A percentile compares a stretch with the other conserved stretches of the same genome.
phyloP scores from a whole-genome alignment of 2,888 invertebrate species.

The Acleris holmiana region DNA sequence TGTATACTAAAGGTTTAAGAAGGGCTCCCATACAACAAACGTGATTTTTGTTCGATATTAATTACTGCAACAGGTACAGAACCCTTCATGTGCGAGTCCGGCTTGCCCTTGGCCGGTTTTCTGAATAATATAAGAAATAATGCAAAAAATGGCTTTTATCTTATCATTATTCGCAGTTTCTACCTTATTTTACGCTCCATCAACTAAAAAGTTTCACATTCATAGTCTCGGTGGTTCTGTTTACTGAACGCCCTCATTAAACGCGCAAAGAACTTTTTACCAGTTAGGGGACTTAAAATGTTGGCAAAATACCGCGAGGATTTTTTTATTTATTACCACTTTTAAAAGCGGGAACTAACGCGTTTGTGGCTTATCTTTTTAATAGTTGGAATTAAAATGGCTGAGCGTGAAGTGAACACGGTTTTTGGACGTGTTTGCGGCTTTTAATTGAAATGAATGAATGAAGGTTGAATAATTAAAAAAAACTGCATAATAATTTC shows the following conservation, averaged over 20 bases:
- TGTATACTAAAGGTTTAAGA: no score
- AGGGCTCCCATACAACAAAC: no score
- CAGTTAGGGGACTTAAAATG: conserved; percentile 58
- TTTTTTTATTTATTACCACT: conserved; percentile 38
- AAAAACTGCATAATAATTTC: no score
- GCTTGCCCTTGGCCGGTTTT: no score
- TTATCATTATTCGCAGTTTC: no score
- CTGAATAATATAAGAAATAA: no score
- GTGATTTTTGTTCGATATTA: no score
- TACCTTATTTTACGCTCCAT: no score
- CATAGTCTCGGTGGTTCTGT: conserved; percentile 46
- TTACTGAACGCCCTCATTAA: conserved; percentile 64
- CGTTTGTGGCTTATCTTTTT: conserved; percentile 29
- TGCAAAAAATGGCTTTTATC: no score
- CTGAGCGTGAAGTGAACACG: neutral
- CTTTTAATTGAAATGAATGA: neutral
- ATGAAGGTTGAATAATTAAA: no score
- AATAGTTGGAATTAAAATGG: conserved; percentile 28
- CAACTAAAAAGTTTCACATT: conserved; percentile 27
- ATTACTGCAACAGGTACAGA: no score
- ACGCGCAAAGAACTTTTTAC: conserved; percentile 64
- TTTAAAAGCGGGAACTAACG: conserved; percentile 24
- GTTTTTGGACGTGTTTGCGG: neutral
- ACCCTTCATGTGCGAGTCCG: no score
- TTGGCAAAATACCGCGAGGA: conserved; percentile 45